These are phyloP conservation scores for Galerucella pusilla DNA, from an alignment of 2,888 invertebrate species.

Conservation along the genomic window DNA sequence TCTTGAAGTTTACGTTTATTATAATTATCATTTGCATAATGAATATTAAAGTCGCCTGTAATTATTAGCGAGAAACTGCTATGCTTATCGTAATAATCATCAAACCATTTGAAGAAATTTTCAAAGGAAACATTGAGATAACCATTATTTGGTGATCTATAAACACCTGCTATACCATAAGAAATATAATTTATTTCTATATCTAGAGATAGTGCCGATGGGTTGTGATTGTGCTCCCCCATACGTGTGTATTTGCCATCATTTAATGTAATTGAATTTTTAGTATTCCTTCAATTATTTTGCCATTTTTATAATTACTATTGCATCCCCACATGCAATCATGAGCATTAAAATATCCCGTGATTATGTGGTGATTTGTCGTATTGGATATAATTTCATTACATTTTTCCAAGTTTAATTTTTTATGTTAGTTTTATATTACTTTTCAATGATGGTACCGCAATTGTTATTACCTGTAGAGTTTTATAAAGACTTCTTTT, in stretches of 20 bases:
- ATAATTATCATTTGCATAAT: neutral
- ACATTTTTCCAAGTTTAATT: neutral
- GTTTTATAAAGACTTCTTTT: neutral
- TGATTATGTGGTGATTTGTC: too few species aligned
- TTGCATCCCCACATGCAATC: too few species aligned
- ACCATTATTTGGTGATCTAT: constrained; percentile 14
- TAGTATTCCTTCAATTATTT: too few species aligned
- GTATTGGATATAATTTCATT: too few species aligned
- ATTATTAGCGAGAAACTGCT: neutral
- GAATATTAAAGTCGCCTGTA: too few species aligned
- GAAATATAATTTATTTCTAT: constrained; percentile 3
- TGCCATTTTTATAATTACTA: too few species aligned
- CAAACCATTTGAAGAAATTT: constrained; percentile 1
- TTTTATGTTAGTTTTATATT: neutral
- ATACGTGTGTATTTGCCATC: too few species aligned
- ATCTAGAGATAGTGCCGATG: constrained; percentile 6
- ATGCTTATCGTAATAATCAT: constrained; percentile 7
- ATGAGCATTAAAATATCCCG: too few species aligned
- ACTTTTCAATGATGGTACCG: neutral
- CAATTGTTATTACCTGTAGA: constrained; percentile 5
- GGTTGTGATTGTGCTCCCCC: too few species aligned
- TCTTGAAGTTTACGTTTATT: constrained; percentile 7
- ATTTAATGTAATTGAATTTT: too few species aligned
- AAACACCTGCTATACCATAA: constrained; percentile 7
- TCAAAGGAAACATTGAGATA: neutral